A percentile compares a stretch with the other conserved stretches of the same genome.
phyloP scores from a whole-genome alignment of 1,140 invertebrate species.

The Cydia strobilella region DNA sequence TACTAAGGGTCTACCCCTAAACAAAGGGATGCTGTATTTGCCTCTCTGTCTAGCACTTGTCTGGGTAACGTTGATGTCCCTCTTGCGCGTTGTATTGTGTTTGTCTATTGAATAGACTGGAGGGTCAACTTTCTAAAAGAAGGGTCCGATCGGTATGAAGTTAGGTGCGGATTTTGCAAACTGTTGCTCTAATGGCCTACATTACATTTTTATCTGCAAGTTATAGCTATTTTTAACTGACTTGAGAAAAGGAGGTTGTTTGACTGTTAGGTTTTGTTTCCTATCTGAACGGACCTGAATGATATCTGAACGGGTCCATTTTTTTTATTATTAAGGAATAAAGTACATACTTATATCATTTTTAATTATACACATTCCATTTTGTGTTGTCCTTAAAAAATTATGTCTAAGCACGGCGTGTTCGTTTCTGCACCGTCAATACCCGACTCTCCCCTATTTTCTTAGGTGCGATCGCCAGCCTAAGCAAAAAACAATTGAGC shows the following conservation, averaged over 20 bases:
- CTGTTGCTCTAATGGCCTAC: conserved; percentile 29
- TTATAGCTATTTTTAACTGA: background rate
- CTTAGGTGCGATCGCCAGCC: too few species aligned
- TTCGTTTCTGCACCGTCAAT: too few species aligned
- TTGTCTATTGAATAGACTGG: conserved; percentile 51
- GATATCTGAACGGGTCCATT: too few species aligned
- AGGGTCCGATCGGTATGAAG: conserved; percentile 53
- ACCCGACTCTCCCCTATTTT: too few species aligned
- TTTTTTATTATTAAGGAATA: too few species aligned
- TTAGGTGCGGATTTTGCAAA: conserved; percentile 45
- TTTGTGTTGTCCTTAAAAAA: too few species aligned
- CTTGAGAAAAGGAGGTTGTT: background rate
- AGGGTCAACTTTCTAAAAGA: conserved; percentile 55
- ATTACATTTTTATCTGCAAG: background rate
- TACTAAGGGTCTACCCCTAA: conserved; percentile 46
- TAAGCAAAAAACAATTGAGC: too few species aligned
- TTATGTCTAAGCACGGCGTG: too few species aligned
- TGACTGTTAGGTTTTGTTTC: too few species aligned
- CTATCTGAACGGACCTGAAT: too few species aligned
- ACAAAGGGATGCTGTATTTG: conserved; percentile 53
- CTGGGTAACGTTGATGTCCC: conserved; percentile 40
- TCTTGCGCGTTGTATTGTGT: conserved; percentile 50
- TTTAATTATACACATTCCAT: too few species aligned
- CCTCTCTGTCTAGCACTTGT: conserved; percentile 41
- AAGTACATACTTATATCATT: too few species aligned